Base-by-base conservation (phyloP, 2,888 invertebrate genomes). In the Eumacrocentrus americanus region DNA sequence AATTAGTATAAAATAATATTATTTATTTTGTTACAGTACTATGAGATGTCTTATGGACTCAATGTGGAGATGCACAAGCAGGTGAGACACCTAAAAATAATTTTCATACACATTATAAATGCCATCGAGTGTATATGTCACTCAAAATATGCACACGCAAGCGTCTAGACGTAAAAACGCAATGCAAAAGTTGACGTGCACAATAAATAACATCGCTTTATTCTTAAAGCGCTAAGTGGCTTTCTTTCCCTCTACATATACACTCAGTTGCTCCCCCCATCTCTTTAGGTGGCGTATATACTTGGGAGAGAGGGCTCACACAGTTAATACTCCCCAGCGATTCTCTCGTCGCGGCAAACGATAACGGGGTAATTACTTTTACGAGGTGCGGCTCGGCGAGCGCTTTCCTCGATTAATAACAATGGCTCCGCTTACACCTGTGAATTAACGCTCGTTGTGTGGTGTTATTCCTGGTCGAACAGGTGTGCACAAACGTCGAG, bases 21-120 rank as follows among this genome's bases (percentile, higher is more conserved):
- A 61, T 60, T 54, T 61, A 72, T 68, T 80, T 72, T 83, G 76
- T 89, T 88, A 61, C 89, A 94, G 94, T 95, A 95, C 84, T 95
- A 95, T 84, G 96, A 96, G 86, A 95, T 95, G 94, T 94, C 94
- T 50, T 95, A 95, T 84, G 94, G 94, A 71, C 87, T 95, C 74
- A 95, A 95, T 84, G 92, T 94, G 75, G 96, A 96, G 85, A 94
- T 95, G 92, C 94, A 94, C 84, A 95, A 95, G 86, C 95, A 94
- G 88, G 91, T 91, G 84, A 84, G 29, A 29, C 9, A 29, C 9
- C 4, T 29, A 29, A 6, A 29, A 34, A 58, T 9, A 42, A 52
- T 40, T 53, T 25, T n/a, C 47, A 34, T 12, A 22, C 11, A 42
- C 20, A 42, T 23, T 18, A 12, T 52, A 52, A 20, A 18, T 23